Conservation (phyloP, 2,888 invertebrate genomes). For the Drosophila quinaria region DNA sequence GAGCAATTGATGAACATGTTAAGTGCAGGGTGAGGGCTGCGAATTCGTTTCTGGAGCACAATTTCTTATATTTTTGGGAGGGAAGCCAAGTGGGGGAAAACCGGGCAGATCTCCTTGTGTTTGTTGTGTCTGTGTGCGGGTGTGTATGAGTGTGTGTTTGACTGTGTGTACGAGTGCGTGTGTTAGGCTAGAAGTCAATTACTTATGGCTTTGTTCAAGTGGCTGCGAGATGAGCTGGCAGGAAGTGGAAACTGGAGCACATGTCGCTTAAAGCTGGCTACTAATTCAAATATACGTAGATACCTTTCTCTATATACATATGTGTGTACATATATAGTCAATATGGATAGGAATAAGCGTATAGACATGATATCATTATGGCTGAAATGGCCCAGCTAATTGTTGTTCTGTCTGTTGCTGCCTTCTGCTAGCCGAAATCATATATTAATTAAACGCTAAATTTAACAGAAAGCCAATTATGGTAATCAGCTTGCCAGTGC, state of each 20-base stretch:
- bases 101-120: slow-evolving; percentile 13
- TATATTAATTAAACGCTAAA: slow-evolving; percentile 80
- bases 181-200: slow-evolving; percentile 69
- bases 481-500: slow-evolving; percentile 64
- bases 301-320: neutral
- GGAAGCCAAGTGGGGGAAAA: slow-evolving; percentile 1
- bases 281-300: slow-evolving; percentile 32
- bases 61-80: slow-evolving; percentile 35
- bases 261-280: slow-evolving; percentile 51
- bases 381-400: slow-evolving; percentile 21
- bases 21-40: slow-evolving; percentile 71
- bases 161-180: slow-evolving; percentile 24
- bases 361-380: slow-evolving; percentile 20
- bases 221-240: slow-evolving; percentile 47
- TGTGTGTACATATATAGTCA: neutral
- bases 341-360: neutral
- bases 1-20: slow-evolving; percentile 81
- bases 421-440: slow-evolving; percentile 46
- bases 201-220: slow-evolving; percentile 73
- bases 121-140: slow-evolving; percentile 29
- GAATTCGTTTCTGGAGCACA: slow-evolving; percentile 60
- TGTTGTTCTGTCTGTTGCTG: slow-evolving; percentile 18
- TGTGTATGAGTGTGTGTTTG: slow-evolving; percentile 25
- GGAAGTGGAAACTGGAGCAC: slow-evolving; percentile 67
- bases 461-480: slow-evolving; percentile 79